phyloP scores from a whole-genome alignment of 2,888 invertebrate species.

The Linnaemya tessellans region DNA sequence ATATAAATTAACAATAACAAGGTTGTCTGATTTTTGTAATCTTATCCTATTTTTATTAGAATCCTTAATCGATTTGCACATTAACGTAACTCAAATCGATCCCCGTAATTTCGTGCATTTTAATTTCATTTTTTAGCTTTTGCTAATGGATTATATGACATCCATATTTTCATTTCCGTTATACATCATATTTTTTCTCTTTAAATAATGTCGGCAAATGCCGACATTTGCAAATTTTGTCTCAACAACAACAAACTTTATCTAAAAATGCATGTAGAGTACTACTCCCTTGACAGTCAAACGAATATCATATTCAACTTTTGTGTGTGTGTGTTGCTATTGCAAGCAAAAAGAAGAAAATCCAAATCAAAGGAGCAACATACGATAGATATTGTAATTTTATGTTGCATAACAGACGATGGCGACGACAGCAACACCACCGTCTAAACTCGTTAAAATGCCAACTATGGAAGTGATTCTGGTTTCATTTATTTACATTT shows the following conservation, averaged over 20 bases:
- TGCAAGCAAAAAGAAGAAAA: conserved; percentile 1
- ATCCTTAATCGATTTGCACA: conserved; percentile 54
- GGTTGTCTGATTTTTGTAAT: neutral
- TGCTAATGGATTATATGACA: conserved; percentile 29
- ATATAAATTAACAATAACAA: neutral
- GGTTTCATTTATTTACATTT: conserved; percentile 30
- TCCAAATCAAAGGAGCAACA: conserved; percentile 36
- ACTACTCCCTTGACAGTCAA: conserved; percentile 35
- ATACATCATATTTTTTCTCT: neutral
- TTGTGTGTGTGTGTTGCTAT: neutral
- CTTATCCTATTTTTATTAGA: conserved; percentile 1
- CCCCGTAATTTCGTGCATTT: conserved; percentile 20
- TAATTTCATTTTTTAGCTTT: conserved; percentile 11
- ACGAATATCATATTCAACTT: conserved; percentile 42
- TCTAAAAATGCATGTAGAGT: conserved; percentile 2
- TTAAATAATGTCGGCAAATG: conserved; percentile 9
- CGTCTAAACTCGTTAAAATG: conserved; percentile 64
- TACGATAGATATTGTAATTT: conserved; percentile 47
- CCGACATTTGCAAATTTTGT: conserved; percentile 30
- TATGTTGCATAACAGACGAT: conserved; percentile 50
- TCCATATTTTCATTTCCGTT: conserved; percentile 46
- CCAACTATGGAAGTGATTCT: conserved; percentile 63
- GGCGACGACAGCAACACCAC: conserved; percentile 32
- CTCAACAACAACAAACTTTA: conserved; percentile 28
- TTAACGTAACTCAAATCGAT: conserved; percentile 10